Base-by-base conservation (phyloP, 1,140 invertebrate genomes). In the Microplitis demolitor region DNA sequence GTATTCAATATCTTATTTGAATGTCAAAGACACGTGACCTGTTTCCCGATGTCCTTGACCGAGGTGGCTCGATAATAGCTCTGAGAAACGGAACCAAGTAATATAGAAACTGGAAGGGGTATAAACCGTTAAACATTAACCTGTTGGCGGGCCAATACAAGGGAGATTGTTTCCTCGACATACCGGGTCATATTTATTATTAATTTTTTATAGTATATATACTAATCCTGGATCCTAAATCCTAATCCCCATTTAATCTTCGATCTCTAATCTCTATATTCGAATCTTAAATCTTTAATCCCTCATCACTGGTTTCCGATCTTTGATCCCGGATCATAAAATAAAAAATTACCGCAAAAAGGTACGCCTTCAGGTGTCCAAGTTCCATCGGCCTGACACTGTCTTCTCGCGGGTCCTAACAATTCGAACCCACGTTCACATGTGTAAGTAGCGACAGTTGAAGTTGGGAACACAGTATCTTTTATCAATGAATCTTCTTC, bases 281-380 rank as follows among this genome's bases (percentile, higher is more conserved):
- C n/a, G n/a, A n/a, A n/a, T n/a, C n/a, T n/a, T n/a, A n/a, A n/a
- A n/a, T n/a, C n/a, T n/a, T n/a, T n/a, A n/a, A n/a, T n/a, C n/a
- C n/a, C n/a, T n/a, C n/a, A n/a, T n/a, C n/a, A n/a, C n/a, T n/a
- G n/a, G n/a, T n/a, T n/a, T n/a, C n/a, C 24, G 24, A 24, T 24
- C 24, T 24, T 24, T 24, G 24, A 24, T 24, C 24, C 24, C 2
- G 0, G 24, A 24, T 24, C 0, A 24, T 24, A 24, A 24, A 24
- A 24, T 24, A 24, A 24, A 24, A 24, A 24, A 24, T 24, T 87
- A 97, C 96, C 96, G 85, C 96, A 98, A 87, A 97, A 97, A 14
- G 96, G 96, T 70, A 97, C 95, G 68, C 96, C 96, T 80, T 95
- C 93, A 0, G 96, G 96, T n/a, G 90, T 87, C 97, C 97, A 98